Evolutionary conservation across 1,140 invertebrate genomes (phyloP), one percentile per base, ranked within the genome.

Genomic region (Lordiphosa collinella): DNA sequence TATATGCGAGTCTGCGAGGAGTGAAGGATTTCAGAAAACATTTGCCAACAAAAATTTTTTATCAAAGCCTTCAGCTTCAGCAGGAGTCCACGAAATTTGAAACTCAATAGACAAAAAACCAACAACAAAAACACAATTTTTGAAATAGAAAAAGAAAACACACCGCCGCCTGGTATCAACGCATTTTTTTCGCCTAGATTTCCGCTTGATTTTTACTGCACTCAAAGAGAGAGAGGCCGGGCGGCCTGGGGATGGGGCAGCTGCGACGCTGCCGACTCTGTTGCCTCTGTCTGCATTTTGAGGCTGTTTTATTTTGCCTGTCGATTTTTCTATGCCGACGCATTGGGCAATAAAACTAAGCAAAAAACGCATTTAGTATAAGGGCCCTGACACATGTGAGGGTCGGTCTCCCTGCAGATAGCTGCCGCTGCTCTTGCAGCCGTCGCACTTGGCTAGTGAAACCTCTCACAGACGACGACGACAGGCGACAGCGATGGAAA

Each of bases 1-100:
- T 80, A 75, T 82, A 80, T 82, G 75, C 76, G 75, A 67, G 55
- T 48, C 60, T 48, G 25, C 18, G 11, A 51, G 70, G 22, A 36
- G 65, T 73, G 46, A 72, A 69, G 74, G 74, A 78, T 79, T 78
- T 78, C 64, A 73, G 74, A 78, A 79, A 73, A 79, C 74, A 78
- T 78, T 78, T 78, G 68, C 40, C 58, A 25, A 25, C 66, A 72
- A 79, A 78, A 70, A 69, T 58, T 82, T 78, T 82, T 80, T 80
- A 82, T 82, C 76, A 82, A 80, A 80, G 75, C 75, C 76, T 82
- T 82, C 70, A 80, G 76, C 76, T 80, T 61, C 75, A 82, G 76
- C 65, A 73, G 63, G 31, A 67, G 43, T 62, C 66, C 52, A 65
- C 70, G 76, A 80, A 80, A 80, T 80, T 80, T 82, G 76, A 80